Conservation (phyloP, 2,888 invertebrate genomes). For the Pammene aurita region DNA sequence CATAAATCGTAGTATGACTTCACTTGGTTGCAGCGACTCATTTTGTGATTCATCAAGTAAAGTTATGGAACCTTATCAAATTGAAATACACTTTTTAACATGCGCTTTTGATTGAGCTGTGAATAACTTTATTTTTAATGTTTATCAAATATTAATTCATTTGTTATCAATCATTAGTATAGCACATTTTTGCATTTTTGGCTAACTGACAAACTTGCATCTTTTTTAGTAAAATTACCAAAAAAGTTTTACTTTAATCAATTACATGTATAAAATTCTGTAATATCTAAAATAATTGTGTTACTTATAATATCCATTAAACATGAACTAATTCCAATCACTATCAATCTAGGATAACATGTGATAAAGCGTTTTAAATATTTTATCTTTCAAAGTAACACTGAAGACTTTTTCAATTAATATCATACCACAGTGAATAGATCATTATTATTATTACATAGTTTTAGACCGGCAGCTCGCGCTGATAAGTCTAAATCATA, state of each 20-base stretch:
- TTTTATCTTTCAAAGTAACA: too few relatives aligned
- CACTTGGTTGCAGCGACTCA: background rate
- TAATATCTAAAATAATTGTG: background rate
- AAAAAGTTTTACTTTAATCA: too few relatives aligned
- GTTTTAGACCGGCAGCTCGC: too few relatives aligned
- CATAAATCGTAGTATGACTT: constrained; percentile 6
- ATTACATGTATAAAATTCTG: background rate
- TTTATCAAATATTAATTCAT: background rate
- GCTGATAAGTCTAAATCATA: too few relatives aligned
- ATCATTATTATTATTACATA: too few relatives aligned
- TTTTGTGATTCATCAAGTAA: constrained; percentile 12
- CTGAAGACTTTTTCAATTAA: too few relatives aligned
- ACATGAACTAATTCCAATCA: too few relatives aligned
- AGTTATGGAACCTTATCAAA: background rate
- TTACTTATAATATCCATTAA: too few relatives aligned
- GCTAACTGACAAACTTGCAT: background rate
- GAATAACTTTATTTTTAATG: background rate
- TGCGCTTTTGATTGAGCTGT: background rate
- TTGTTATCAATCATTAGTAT: background rate
- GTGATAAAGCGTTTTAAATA: too few relatives aligned
- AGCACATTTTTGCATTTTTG: background rate
- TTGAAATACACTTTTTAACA: background rate
- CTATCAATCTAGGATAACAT: too few relatives aligned
- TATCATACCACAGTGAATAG: too few relatives aligned
- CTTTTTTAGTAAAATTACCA: background rate